These are phyloP conservation scores for Cataglyphis livida DNA, from an alignment of 2,888 invertebrate species.

Conservation along the genomic window DNA sequence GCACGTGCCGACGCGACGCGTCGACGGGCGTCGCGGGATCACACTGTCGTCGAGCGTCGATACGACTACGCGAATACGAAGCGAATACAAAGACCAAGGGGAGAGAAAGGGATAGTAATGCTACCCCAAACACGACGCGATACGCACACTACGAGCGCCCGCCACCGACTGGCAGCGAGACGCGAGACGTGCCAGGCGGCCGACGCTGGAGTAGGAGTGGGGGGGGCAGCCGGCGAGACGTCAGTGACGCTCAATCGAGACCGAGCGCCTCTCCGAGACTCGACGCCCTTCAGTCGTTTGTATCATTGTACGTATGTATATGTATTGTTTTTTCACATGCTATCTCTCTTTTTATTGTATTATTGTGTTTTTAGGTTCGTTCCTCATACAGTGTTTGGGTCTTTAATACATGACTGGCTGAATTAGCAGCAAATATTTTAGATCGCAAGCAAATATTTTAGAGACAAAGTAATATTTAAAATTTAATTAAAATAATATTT, in stretches of 20 bases:
- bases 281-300: constrained; percentile 12
- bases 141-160: constrained; percentile 52
- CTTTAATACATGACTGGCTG: not conserved
- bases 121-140: constrained; percentile 10
- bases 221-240: constrained; percentile 32
- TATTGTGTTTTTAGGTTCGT: not conserved
- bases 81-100: constrained; percentile 5
- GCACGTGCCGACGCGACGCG: constrained; percentile 56
- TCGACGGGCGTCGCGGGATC: constrained; percentile 21
- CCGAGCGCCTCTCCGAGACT: not conserved
- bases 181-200: constrained; percentile 61
- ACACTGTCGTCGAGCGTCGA: constrained; percentile 10
- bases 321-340: not conserved
- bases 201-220: constrained; percentile 22
- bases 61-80: constrained; percentile 31
- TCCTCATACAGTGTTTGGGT: not conserved
- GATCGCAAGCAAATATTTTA: not conserved
- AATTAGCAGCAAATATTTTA: not conserved
- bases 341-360: not conserved
- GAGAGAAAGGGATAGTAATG: not conserved
- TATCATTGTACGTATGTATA: constrained; percentile 8
- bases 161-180: constrained; percentile 68
- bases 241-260: constrained; percentile 63
- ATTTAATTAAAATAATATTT: not conserved
- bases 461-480: no score